phyloP scores from a whole-genome alignment of 1,140 invertebrate genomes.

The Lethrus apterus region DNA sequence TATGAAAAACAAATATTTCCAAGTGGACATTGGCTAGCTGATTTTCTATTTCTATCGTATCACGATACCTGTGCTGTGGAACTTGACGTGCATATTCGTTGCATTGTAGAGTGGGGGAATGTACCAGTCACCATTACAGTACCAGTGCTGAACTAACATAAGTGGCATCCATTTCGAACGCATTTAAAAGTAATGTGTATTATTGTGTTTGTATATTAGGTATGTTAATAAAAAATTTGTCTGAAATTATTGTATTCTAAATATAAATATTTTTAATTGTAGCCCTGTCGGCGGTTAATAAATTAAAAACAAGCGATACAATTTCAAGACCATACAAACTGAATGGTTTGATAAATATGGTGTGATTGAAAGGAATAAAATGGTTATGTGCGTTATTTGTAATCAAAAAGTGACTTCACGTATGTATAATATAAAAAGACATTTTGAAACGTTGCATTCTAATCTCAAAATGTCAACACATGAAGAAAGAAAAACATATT shows the following conservation, averaged over 20 bases:
- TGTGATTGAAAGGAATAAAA: not conserved
- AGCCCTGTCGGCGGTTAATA: too few relatives aligned
- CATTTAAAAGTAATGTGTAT: too few relatives aligned
- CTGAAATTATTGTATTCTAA: not conserved
- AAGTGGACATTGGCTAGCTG: not conserved
- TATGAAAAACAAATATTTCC: too few relatives aligned
- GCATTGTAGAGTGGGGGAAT: not conserved
- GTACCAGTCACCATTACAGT: not conserved
- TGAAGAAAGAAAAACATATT: too few relatives aligned
- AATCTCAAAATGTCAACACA: not conserved
- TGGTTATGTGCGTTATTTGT: not conserved
- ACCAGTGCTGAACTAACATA: not conserved
- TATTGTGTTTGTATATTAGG: too few relatives aligned
- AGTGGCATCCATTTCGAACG: too few relatives aligned
- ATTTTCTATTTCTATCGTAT: not conserved
- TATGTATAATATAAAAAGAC: not conserved
- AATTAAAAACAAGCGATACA: too few relatives aligned
- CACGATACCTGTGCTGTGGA: not conserved
- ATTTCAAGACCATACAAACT: not conserved
- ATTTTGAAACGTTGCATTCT: not conserved
- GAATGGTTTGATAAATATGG: not conserved
- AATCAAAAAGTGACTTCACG: not conserved
- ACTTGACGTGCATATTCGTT: not conserved
- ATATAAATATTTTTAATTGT: slow-evolving; percentile 1
- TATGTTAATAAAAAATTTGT: not conserved